phyloP scores from a whole-genome alignment of 2,888 invertebrate genomes.

The Brachyptera risi region DNA sequence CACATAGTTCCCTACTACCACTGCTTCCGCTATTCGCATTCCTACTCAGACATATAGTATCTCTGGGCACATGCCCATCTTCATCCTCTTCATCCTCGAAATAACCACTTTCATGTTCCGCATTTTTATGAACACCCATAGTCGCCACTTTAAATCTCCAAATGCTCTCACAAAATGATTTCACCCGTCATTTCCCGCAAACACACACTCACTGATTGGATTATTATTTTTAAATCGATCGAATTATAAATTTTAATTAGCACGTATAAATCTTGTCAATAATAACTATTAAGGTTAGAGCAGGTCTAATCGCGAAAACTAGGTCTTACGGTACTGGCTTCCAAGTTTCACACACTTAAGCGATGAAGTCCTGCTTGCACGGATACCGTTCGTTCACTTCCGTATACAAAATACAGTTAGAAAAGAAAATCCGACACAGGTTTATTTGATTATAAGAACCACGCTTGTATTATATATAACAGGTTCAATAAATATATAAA shows the following conservation, averaged over 20 bases:
- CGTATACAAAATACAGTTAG: slow-evolving; percentile 21
- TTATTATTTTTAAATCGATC: too few species aligned
- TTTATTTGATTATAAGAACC: not conserved
- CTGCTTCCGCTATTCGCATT: slow-evolving; percentile 12
- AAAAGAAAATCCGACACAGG: not conserved
- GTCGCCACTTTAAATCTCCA: slow-evolving; percentile 10
- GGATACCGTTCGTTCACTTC: slow-evolving; percentile 24
- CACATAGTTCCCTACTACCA: not conserved
- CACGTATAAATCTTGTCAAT: not conserved
- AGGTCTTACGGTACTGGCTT: slow-evolving; percentile 20
- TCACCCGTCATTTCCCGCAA: slow-evolving; percentile 2
- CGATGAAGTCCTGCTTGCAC: slow-evolving; percentile 9
- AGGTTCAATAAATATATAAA: too few species aligned
- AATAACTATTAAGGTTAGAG: slow-evolving; percentile 1
- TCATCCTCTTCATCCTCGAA: slow-evolving; percentile 69
- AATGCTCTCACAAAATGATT: not conserved
- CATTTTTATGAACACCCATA: slow-evolving; percentile 61
- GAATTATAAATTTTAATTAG: slow-evolving; percentile 6
- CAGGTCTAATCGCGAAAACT: slow-evolving; percentile 7
- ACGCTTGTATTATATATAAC: too few species aligned
- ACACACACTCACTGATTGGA: not conserved
- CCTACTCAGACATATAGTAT: slow-evolving; percentile 12
- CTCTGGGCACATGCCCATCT: slow-evolving; percentile 36
- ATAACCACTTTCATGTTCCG: slow-evolving; percentile 78
- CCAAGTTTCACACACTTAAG: slow-evolving; percentile 18